phyloP scores from a whole-genome alignment of 2,888 invertebrate species.

The Eudemis profundana region DNA sequence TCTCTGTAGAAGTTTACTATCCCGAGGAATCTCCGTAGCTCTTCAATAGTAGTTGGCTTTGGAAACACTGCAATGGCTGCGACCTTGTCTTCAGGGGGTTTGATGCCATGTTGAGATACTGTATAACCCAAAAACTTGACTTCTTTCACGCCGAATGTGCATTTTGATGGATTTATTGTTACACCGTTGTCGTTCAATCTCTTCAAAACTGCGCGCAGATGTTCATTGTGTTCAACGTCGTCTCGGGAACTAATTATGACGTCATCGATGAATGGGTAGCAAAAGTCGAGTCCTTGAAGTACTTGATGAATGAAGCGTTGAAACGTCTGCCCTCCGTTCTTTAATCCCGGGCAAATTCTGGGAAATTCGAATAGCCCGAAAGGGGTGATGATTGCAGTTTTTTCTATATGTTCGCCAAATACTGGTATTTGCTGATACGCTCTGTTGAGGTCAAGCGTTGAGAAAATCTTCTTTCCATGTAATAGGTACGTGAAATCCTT shows the following conservation, averaged over 20 bases:
- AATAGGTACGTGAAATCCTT: constrained; percentile 9
- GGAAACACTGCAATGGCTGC: neutral
- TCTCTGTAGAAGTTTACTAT: constrained; percentile 49
- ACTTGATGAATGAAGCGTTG: neutral
- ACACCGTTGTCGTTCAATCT: constrained; percentile 13
- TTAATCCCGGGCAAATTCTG: neutral
- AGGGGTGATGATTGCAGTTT: no score
- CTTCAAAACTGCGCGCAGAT: neutral
- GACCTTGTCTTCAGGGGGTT: neutral
- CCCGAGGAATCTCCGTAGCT: constrained; percentile 47
- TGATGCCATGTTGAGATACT: neutral
- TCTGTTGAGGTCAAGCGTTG: constrained; percentile 2
- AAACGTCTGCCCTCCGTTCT: no score
- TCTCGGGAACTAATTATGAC: neutral
- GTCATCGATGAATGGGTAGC: constrained; percentile 11
- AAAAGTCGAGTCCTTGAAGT: neutral
- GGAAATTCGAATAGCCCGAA: no score
- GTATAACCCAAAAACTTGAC: constrained; percentile 4
- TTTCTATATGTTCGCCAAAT: neutral
- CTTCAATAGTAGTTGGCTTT: constrained; percentile 36
- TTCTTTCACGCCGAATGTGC: no score
- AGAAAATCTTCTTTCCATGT: neutral
- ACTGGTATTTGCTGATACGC: neutral
- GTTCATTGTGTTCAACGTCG: neutral
- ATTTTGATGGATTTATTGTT: constrained; percentile 12